phyloP scores from a whole-genome alignment of 2,888 invertebrate species.

The Fragum sueziense region DNA sequence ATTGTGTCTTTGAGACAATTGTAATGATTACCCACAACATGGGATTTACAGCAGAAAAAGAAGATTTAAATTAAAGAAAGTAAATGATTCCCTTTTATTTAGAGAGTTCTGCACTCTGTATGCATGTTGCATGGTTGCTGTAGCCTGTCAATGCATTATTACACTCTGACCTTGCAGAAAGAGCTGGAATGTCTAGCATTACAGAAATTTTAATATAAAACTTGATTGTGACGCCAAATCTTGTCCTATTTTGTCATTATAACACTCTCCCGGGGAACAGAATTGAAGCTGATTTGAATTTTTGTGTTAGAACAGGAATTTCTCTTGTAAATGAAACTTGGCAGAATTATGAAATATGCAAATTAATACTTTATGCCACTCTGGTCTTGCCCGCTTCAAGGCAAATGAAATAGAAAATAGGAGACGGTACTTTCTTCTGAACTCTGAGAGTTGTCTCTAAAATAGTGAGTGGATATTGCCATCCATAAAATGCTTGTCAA shows the following conservation, averaged over 20 bases:
- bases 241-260: conserved; percentile 13
- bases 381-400: no score
- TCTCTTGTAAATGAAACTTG: conserved; percentile 11
- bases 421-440: no score
- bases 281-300: conserved; percentile 3
- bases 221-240: conserved; percentile 2
- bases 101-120: no score
- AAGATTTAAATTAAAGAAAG: no score
- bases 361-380: conserved; percentile 1
- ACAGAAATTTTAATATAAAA: conserved; percentile 9
- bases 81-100: no score
- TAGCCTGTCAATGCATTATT: conserved; percentile 2
- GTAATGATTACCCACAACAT: no score
- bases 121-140: background rate
- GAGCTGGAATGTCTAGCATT: background rate
- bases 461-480: no score
- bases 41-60: no score
- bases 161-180: conserved; percentile 18
- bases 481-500: no score
- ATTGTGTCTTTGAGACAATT: no score
- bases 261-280: background rate
- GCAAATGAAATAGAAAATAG: no score
- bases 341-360: conserved; percentile 17
- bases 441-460: no score
- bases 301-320: conserved; percentile 14